Conservation (phyloP, 2,888 invertebrate species). For the Ophraella communa region DNA sequence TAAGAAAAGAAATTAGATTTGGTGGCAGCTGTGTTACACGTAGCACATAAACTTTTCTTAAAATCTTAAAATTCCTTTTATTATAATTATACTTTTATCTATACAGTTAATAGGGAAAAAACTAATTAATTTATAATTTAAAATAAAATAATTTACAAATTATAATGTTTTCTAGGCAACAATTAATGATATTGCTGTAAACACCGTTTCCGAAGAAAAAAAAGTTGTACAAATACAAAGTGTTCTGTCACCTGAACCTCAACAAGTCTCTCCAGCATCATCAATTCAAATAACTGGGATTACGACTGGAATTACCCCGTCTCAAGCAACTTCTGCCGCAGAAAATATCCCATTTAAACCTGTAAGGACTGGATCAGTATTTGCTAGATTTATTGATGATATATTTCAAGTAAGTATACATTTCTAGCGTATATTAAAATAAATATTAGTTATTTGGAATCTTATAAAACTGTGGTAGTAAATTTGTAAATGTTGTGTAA, state of each 20-base stretch:
- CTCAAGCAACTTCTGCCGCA: constrained; percentile 30
- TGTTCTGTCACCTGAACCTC: constrained; percentile 4
- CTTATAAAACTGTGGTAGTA: not conserved
- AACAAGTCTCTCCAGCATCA: constrained; percentile 27
- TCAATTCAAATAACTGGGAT: constrained; percentile 51
- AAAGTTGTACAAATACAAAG: constrained; percentile 27
- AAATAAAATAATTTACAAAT: not conserved
- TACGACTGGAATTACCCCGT: constrained; percentile 46
- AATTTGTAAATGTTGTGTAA: no score
- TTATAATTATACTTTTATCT: no score
- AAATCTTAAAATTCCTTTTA: no score
- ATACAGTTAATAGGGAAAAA: not conserved
- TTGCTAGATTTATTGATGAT: constrained; percentile 56
- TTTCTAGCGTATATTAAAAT: not conserved
- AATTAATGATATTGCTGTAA: constrained; percentile 50
- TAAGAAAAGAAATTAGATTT: no score
- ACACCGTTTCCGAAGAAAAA: constrained; percentile 48
- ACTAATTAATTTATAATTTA: not conserved
- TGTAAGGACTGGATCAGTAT: constrained; percentile 51
- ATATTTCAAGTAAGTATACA: constrained; percentile 53
- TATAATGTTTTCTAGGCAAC: constrained; percentile 45
- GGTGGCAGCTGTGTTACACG: no score
- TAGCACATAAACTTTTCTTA: no score
- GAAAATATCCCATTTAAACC: constrained; percentile 49
- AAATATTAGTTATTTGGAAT: not conserved